Evolutionary conservation across 1,140 invertebrate species (phyloP).

Genomic region (Drosophila kanapiae): DNA sequence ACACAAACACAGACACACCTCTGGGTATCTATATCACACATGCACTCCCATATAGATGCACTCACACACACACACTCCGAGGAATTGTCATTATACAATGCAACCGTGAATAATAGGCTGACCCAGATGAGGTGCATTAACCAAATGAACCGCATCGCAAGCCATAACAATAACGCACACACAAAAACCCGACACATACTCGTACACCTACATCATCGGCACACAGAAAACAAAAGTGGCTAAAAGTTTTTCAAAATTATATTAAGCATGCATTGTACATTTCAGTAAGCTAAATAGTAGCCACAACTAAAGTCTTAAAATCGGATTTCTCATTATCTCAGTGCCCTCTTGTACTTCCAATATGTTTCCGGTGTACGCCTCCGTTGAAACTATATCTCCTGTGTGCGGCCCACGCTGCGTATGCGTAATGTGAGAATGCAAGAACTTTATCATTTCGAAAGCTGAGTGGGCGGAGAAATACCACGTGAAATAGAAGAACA

Average conservation of each 20-base stretch:
- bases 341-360: neutral
- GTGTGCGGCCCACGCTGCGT: constrained; percentile 47
- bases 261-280: neutral
- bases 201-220: neutral
- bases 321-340: neutral
- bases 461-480: constrained; percentile 2
- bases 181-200: constrained; percentile 10
- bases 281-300: neutral
- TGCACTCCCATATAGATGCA: constrained; percentile 4
- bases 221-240: neutral
- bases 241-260: neutral
- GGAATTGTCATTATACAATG: constrained; percentile 61
- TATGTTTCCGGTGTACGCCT: neutral
- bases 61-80: constrained; percentile 16
- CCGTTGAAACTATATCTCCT: neutral
- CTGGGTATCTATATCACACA: constrained; percentile 3
- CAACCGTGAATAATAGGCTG: constrained; percentile 73
- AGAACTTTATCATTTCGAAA: constrained; percentile 22
- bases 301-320: neutral
- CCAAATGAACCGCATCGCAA: constrained; percentile 78
- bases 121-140: constrained; percentile 73
- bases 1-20: constrained; percentile 9
- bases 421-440: constrained; percentile 52
- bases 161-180: constrained; percentile 48
- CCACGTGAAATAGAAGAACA: neutral